Evolutionary conservation across 2,113 vertebrate species (phyloP).

Genomic region (Platysternon megacephalum): DNA sequence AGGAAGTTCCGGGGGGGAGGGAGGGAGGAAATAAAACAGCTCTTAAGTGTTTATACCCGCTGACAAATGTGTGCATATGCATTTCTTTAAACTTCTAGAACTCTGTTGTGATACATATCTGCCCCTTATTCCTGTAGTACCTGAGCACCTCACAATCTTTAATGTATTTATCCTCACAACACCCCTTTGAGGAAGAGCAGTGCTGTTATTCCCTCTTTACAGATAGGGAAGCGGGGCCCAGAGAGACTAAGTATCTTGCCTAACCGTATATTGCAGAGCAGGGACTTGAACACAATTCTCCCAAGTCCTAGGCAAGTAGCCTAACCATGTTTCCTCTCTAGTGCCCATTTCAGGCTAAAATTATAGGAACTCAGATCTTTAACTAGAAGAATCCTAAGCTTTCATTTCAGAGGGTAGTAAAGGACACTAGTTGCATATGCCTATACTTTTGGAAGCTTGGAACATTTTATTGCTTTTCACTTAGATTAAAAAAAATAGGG

Average conservation of each 20-base stretch:
- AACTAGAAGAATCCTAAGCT: neutral
- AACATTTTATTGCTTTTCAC: neutral
- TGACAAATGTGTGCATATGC: neutral
- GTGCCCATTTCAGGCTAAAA: neutral
- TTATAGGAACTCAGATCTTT: neutral
- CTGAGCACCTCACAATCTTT: neutral
- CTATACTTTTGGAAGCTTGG: constrained; percentile 10
- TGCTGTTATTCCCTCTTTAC: neutral
- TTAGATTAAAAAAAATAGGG: neutral
- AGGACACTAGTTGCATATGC: neutral
- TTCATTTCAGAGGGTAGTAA: neutral
- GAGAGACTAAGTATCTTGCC: neutral
- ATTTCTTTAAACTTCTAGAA: neutral
- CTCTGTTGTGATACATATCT: neutral
- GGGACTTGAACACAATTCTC: neutral
- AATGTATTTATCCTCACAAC: neutral
- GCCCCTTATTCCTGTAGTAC: no score
- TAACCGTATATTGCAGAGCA: neutral
- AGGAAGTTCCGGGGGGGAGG: neutral
- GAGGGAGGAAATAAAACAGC: neutral
- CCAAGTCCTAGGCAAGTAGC: neutral
- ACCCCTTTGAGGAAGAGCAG: no score
- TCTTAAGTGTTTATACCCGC: neutral
- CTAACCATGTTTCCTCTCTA: neutral
- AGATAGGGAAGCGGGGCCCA: neutral